Evolutionary conservation across 2,888 invertebrate species (phyloP).

Genomic region (Euclidia mi): DNA sequence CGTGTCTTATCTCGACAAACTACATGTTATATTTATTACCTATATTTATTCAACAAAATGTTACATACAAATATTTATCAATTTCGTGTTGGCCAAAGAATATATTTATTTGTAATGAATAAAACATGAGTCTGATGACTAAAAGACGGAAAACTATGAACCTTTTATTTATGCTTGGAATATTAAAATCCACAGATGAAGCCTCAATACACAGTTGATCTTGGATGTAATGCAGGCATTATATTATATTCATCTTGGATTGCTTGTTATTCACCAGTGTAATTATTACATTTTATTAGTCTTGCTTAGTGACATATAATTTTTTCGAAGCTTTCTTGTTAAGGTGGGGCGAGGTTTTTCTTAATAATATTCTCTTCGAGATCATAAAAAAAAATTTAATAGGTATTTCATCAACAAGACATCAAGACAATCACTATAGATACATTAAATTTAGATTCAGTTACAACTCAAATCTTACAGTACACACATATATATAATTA

Average conservation of each 20-base stretch:
- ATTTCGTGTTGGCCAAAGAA: conserved; percentile 5
- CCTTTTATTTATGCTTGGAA: conserved; percentile 55
- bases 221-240: conserved; percentile 53
- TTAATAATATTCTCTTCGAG: no score
- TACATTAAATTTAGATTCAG: no score
- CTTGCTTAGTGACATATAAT: no score
- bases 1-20: no score
- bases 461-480: no score
- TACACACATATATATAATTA: no score
- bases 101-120: conserved; percentile 51
- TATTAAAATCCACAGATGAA: conserved; percentile 68
- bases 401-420: no score
- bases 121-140: conserved; percentile 54
- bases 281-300: no score
- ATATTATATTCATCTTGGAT: background rate
- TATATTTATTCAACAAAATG: background rate
- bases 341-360: no score
- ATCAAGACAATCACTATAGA: no score
- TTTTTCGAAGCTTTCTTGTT: no score
- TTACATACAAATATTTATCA: background rate
- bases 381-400: no score
- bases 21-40: background rate
- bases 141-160: conserved; percentile 54
- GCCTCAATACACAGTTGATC: conserved; percentile 62
- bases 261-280: background rate